Evolutionary conservation across 2,888 invertebrate genomes (phyloP), one percentile per base, ranked within the genome.

Genomic region (Shargacucullia verbasci): DNA sequence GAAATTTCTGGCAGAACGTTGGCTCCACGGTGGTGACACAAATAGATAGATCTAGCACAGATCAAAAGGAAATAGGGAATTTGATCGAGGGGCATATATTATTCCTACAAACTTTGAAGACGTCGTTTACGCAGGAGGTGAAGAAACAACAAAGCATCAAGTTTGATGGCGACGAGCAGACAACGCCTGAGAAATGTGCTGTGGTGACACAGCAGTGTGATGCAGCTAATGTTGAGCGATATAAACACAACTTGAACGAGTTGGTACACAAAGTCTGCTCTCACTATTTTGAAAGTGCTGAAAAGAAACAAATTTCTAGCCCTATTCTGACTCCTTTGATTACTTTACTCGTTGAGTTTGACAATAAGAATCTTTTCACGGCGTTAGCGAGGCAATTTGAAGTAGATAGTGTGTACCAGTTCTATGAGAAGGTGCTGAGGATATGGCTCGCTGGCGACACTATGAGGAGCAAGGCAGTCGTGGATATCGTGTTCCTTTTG

Each of bases 401-500:
- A 20, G 83, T 62, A 31, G 85, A 70, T 38, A 67, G 73, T 1
- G 57, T 73, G 49, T 78, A 62, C 34, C 56, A 41, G 7, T 80
- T 95, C 59, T 94, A 94, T 56, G 84, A 91, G 12, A 74, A 80
- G 0, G 84, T 84, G 59, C 72, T 95, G 50, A 81, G 84, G 15
- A 73, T 67, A 0, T 96, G 96, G 95, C 84, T 96, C 47, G 71
- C 86, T 0, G 88, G 89, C 0, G 93, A 94, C 45, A 82, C 89
- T 0, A 94, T 95, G 70, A 88, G 94, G 14, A 93, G 94, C 35
- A 94, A 94, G 64, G 81, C 94, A 31, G 87, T 96, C 1, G 88
- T 96, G 1, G 95, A 96, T 75, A 87, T 97, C 10, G 88, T 96
- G 43, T 97, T 97, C 82, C 89, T 95, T 56, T 78, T 96, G 45